Base-by-base conservation (phyloP, 53 echinoderm and acorn worm genomes). In the Paracentrotus lividus region DNA sequence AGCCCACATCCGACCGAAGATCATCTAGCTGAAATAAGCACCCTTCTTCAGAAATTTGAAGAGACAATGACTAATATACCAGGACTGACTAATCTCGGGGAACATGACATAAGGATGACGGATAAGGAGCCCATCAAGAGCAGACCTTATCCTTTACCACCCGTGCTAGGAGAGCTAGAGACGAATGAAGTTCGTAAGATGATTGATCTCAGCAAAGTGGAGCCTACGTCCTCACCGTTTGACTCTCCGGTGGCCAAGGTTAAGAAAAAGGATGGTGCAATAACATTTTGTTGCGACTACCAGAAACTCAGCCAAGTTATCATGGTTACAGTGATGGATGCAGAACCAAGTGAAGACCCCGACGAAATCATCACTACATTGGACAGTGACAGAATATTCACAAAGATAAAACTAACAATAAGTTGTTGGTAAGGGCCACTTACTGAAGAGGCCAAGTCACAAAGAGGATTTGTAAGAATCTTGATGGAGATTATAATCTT, bases 381-480 rank as follows among this genome's bases (percentile, higher is more conserved):
- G 5, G 86, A 87, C 9, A 51, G 7, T 0, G 87, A 86, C 55
- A 20, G 16, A 24, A 88, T 18, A 21, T 94, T 94, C 58, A 60
- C 94, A 0, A 94, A 94, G 42, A 94, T 88, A 1, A 77, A 88
- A 31, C 42, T 94, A 32, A 58, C 88, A 0, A 94, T 88, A 42
- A 88, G 88, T 8, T 94, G 93, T 51, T 95, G 95, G 95, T 93
- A 95, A 87, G 77, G 93, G 45, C 95, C 93, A 2, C 36, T 95
- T 26, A 45, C 55, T 2, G 76, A 68, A 2, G 65, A 77, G n/a
- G 86, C 95, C 44, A 92, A 93, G 66, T 31, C 58, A 27, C 32
- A 69, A 1, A 95, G 88, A 29, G 93, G 93, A 8, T 94, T 94
- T 42, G 77, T 94, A 8, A 94, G 12, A 94, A 94, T 60, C 4